These are phyloP conservation scores for Scolanthus callimorphus DNA, from an alignment of 92 coral and sea anemone species.

Conservation along the genomic window DNA sequence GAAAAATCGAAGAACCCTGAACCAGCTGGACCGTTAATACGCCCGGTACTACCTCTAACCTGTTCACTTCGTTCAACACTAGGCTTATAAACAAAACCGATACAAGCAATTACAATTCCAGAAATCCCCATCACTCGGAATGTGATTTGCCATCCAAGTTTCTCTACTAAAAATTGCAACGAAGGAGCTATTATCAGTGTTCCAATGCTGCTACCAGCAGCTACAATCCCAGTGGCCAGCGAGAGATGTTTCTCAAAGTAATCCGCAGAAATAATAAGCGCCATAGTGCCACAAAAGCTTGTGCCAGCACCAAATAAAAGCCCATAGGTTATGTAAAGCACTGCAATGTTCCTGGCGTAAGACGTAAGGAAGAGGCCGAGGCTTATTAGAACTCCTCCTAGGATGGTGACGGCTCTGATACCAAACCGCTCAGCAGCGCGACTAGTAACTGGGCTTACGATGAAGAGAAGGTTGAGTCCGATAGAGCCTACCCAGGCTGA, in stretches of 20 bases:
- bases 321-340: slow-evolving; percentile 84
- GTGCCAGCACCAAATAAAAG: slow-evolving; percentile 87
- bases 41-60: slow-evolving; percentile 2
- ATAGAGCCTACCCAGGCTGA: slow-evolving; percentile 99
- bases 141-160: slow-evolving; percentile 63
- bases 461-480: slow-evolving; percentile 78
- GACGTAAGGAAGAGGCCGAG: slow-evolving; percentile 84
- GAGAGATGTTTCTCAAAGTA: slow-evolving; percentile 87
- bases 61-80: slow-evolving; percentile 8
- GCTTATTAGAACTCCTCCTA: slow-evolving; percentile 84
- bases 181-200: slow-evolving; percentile 83
- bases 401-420: slow-evolving; percentile 70
- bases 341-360: slow-evolving; percentile 58
- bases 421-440: slow-evolving; percentile 83
- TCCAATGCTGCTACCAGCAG: slow-evolving; percentile 92
- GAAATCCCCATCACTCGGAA: slow-evolving; percentile 68
- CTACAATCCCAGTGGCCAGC: slow-evolving; percentile 91
- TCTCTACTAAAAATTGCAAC: slow-evolving; percentile 61
- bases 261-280: slow-evolving; percentile 72
- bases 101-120: slow-evolving; percentile 58
- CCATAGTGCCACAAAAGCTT: slow-evolving; percentile 87
- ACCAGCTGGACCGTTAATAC: slow-evolving; percentile 7
- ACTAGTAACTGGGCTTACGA: slow-evolving; percentile 93
- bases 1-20: slow-evolving; percentile 43
- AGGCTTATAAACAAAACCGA: slow-evolving; percentile 72